Evolutionary conservation across 2,888 invertebrate genomes (phyloP).

Genomic region (Lobophora halterata): DNA sequence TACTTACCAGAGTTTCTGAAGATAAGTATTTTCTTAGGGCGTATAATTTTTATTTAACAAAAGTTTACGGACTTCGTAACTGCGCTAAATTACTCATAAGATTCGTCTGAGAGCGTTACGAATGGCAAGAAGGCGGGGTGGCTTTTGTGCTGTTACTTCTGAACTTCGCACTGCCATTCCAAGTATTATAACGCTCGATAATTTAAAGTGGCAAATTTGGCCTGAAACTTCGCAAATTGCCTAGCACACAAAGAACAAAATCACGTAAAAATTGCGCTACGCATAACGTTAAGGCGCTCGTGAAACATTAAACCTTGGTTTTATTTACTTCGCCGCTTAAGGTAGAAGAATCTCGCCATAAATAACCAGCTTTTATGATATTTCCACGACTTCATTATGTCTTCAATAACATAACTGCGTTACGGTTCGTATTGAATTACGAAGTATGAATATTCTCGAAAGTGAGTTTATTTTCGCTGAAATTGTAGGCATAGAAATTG

Average conservation of each 20-base stretch:
- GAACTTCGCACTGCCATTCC: slow-evolving; percentile 17
- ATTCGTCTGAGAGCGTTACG: slow-evolving; percentile 35
- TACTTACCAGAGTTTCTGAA: slow-evolving; percentile 35
- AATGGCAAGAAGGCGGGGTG: slow-evolving; percentile 27
- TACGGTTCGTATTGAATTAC: slow-evolving; percentile 39
- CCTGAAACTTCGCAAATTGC: slow-evolving; percentile 30
- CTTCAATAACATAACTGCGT: slow-evolving; percentile 50
- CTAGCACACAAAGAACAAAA: slow-evolving; percentile 33
- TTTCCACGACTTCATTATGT: slow-evolving; percentile 60
- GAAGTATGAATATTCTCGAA: slow-evolving; percentile 24
- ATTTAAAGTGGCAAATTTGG: slow-evolving; percentile 23
- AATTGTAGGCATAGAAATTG: slow-evolving; percentile 30
- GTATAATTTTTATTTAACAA: slow-evolving; percentile 40
- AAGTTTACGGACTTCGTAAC: slow-evolving; percentile 32
- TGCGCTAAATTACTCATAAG: slow-evolving; percentile 33
- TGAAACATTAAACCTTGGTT: slow-evolving; percentile 55
- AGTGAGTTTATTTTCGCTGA: slow-evolving; percentile 19
- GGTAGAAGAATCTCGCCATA: slow-evolving; percentile 55
- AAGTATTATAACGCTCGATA: slow-evolving; percentile 25
- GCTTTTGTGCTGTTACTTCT: slow-evolving; percentile 27
- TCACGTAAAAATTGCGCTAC: slow-evolving; percentile 44
- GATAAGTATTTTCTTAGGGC: slow-evolving; percentile 37
- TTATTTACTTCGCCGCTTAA: slow-evolving; percentile 53
- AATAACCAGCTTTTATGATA: slow-evolving; percentile 56
- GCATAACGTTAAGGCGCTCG: slow-evolving; percentile 37